phyloP scores from a whole-genome alignment of 2,888 invertebrate species.

The Copidosoma aretas region DNA sequence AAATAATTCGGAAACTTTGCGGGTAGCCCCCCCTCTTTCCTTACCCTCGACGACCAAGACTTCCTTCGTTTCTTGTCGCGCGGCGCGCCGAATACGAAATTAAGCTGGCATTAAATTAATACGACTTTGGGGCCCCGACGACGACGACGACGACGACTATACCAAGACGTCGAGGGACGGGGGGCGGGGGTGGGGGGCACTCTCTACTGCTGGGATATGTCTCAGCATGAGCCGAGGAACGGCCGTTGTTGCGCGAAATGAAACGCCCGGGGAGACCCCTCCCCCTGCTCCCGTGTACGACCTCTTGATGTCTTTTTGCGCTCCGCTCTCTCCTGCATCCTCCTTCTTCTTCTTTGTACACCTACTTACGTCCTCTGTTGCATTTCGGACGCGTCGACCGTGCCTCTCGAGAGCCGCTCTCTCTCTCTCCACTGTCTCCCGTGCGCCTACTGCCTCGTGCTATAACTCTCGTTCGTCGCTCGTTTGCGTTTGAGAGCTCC shows the following conservation, averaged over 20 bases:
- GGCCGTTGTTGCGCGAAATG: conserved; percentile 37
- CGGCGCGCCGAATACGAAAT: conserved; percentile 58
- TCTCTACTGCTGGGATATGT: no score
- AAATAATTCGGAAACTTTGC: conserved; percentile 60
- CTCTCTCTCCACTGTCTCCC: no score
- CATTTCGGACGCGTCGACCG: no score
- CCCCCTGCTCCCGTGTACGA: background rate
- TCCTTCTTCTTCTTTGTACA: no score
- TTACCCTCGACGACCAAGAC: background rate
- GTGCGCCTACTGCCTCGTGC: background rate
- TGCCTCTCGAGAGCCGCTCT: no score
- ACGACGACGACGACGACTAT: conserved; percentile 19
- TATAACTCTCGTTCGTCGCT: background rate
- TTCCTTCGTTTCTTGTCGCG: conserved; percentile 9
- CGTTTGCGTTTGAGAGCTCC: no score
- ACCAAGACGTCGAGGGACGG: no score
- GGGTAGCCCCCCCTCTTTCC: conserved; percentile 39
- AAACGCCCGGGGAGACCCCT: conserved; percentile 10
- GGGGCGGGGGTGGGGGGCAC: no score
- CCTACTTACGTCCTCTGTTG: no score
- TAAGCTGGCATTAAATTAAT: conserved; percentile 61
- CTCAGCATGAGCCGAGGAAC: no score
- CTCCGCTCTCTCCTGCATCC: no score
- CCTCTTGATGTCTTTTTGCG: background rate
- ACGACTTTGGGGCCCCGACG: conserved; percentile 52